phyloP scores from a whole-genome alignment of 2,888 invertebrate species.

The Tetrapedia diversipes region DNA sequence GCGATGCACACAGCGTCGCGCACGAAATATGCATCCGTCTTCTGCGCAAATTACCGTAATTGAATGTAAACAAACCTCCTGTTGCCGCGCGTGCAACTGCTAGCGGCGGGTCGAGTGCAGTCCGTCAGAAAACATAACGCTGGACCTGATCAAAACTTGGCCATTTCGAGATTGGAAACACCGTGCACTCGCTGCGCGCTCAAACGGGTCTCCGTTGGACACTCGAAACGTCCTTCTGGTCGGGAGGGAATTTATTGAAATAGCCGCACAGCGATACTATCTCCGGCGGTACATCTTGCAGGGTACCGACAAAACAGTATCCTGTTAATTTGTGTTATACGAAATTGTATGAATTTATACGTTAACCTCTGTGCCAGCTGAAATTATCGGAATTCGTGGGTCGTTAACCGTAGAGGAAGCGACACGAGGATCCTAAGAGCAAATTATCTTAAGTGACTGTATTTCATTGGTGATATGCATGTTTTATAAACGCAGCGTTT shows the following conservation, averaged over 20 bases:
- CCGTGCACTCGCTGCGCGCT: neutral
- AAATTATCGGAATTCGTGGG: neutral
- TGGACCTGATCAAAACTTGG: constrained; percentile 35
- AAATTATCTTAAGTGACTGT: too few relatives aligned
- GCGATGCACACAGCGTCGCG: neutral
- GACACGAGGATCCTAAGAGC: too few relatives aligned
- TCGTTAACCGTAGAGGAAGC: too few relatives aligned
- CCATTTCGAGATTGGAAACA: constrained; percentile 43
- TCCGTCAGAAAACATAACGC: constrained; percentile 23
- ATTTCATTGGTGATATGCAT: too few relatives aligned
- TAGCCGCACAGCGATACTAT: neutral
- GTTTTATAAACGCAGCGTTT: too few relatives aligned
- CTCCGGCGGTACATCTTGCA: neutral
- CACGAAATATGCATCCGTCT: constrained; percentile 11
- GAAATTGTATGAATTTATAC: neutral
- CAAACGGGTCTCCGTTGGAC: too few relatives aligned
- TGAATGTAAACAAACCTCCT: constrained; percentile 27
- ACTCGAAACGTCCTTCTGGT: neutral
- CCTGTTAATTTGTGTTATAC: too few relatives aligned
- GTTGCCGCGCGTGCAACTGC: neutral
- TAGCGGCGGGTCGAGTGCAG: neutral
- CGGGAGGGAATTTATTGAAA: neutral
- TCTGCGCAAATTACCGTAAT: constrained; percentile 26
- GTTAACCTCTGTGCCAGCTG: neutral
- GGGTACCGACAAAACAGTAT: constrained; percentile 5